Evolutionary conservation across 2,888 invertebrate species (phyloP), one percentile per base, ranked within the genome.

Genomic region (Melangyna quadrimaculata): DNA sequence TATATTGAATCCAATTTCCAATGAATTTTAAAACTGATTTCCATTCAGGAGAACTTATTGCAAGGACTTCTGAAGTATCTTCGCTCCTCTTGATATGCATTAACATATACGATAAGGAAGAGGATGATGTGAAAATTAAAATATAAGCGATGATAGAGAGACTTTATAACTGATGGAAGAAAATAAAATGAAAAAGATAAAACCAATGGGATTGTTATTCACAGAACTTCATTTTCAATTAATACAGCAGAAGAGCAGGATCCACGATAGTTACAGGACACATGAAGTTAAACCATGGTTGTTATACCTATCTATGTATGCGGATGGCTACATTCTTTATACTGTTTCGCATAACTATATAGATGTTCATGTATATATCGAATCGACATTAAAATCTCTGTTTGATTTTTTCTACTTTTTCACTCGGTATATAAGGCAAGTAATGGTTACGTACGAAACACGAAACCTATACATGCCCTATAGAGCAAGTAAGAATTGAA

Each of bases 141-240:
- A 48, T 22, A 19, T 48, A 22, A 22, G 2, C 12, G 14, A 51
- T 6, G 24, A 22, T 19, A 22, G 5, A 22, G 19, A 35, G 35
- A 9, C 35, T 3, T 10, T 10, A 3, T 1, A 48, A 48, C 0
- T 9, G 1, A 24, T 14, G 14, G 14, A 22, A 22, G 8, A 29
- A 53, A 32, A 37, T 32, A 61, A 45, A 63, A 35, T 12, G 10
- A 19, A 8, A 10, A 59, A 29, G 61, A 79, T 19, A 19, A 59
- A 75, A 79, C 75, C 84, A 72, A 84, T 84, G 75, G 75, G 71
- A 79, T 84, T 75, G 79, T 84, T 79, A 84, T 84, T 84, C 79
- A 79, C 71, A 79, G 55, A 84, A 84, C 79, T 84, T 79, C 84
- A 79, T 67, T 75, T 75, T 53, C 59, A 84, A 84, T 75, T 79